A percentile compares a stretch with the other conserved stretches of the same genome.
These are phyloP conservation scores for Chelmon rostratus DNA, from an alignment of 2,797 vertebrate genomes.

Conservation along the genomic window DNA sequence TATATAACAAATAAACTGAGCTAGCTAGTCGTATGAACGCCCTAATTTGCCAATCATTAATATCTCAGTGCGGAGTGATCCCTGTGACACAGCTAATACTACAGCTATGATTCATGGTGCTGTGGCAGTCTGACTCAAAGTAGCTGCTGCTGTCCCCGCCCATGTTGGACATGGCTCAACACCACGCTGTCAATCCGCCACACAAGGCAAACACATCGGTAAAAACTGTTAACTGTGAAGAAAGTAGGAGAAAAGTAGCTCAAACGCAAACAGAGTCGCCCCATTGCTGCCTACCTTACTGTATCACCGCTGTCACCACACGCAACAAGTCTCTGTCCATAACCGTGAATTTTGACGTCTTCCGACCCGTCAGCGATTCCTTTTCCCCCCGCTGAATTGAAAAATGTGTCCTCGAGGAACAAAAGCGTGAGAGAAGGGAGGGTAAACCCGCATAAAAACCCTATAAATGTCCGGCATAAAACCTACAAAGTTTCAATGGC, in stretches of 20 bases:
- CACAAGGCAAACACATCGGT: slow-evolving; percentile 23
- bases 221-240: neutral
- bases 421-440: neutral
- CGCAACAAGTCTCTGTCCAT: slow-evolving; percentile 67
- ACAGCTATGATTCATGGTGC: slow-evolving; percentile 17
- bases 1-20: neutral
- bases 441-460: neutral
- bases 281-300: slow-evolving; percentile 39
- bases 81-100: slow-evolving; percentile 9
- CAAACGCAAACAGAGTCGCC: neutral
- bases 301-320: slow-evolving; percentile 42
- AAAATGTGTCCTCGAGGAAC: slow-evolving; percentile 1
- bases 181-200: slow-evolving; percentile 43
- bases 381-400: neutral
- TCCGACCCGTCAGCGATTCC: slow-evolving; percentile 4
- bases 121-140: neutral
- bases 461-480: neutral
- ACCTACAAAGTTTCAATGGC: slow-evolving; percentile 3
- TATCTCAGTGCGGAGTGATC: slow-evolving; percentile 27
- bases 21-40: neutral
- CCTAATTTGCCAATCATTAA: neutral
- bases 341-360: slow-evolving; percentile 6
- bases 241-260: neutral
- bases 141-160: slow-evolving; percentile 60
- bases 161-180: slow-evolving; percentile 48